Evolutionary conservation across 2,113 vertebrate species (phyloP).

Genomic region (Prinia subflava): DNA sequence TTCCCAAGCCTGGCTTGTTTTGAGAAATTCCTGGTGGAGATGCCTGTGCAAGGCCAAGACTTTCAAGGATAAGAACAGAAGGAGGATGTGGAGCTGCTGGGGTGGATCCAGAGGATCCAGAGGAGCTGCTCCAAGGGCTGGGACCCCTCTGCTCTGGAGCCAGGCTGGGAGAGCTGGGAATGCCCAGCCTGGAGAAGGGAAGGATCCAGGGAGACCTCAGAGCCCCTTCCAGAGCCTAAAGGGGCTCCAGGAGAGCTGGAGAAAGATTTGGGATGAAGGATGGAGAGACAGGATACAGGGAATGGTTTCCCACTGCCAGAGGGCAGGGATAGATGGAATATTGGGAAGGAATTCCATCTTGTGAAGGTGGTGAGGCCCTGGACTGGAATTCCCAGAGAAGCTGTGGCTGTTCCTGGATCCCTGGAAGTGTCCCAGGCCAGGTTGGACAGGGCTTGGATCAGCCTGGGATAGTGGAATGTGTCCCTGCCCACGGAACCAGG

Average conservation of each 20-base stretch:
- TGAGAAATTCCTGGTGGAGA: neutral
- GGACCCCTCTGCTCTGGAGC: neutral
- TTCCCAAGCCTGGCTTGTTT: neutral
- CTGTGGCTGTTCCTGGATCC: neutral
- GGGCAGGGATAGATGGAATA: rapidly evolving
- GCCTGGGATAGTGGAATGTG: rapidly evolving
- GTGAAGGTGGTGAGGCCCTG: rapidly evolving
- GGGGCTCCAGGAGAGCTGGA: neutral
- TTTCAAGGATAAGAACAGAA: neutral
- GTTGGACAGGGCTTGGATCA: rapidly evolving
- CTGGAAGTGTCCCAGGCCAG: neutral
- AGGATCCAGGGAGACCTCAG: rapidly evolving
- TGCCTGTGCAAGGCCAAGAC: neutral
- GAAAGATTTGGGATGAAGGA: neutral
- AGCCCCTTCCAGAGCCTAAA: neutral
- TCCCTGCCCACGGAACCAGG: neutral
- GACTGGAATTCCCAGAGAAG: rapidly evolving
- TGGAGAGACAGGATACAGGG: neutral
- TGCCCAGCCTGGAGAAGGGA: neutral
- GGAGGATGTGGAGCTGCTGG: neutral
- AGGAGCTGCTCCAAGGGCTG: rapidly evolving
- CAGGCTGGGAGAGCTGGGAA: neutral
- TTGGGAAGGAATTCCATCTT: rapidly evolving
- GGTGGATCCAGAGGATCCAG: rapidly evolving
- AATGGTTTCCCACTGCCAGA: neutral